These are phyloP conservation scores for Vanessa cardui DNA, from an alignment of 2,888 invertebrate species.

Conservation along the genomic window DNA sequence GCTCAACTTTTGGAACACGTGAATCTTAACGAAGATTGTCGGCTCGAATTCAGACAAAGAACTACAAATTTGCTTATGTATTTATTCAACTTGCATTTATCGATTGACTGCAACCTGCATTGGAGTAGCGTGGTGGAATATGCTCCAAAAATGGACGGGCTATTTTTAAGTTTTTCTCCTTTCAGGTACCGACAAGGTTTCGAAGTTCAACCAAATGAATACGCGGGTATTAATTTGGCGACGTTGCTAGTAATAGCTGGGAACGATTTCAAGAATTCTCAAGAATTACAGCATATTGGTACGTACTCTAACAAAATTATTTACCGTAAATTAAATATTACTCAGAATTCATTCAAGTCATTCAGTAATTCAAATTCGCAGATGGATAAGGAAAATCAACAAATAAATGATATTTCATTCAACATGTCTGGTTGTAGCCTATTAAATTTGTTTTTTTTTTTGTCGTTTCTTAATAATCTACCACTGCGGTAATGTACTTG, in stretches of 20 bases:
- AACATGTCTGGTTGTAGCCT: not conserved
- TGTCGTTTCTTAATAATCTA: not conserved
- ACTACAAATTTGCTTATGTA: no score
- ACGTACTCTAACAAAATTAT: not conserved
- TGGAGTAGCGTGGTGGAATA: no score
- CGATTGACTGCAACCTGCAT: no score
- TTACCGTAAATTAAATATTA: conserved; percentile 8
- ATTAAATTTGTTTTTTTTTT: conserved; percentile 1
- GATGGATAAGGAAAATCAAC: conserved; percentile 1
- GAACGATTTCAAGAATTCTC: conserved; percentile 95
- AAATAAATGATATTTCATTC: conserved; percentile 2
- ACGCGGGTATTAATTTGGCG: conserved; percentile 99
- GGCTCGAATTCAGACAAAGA: no score
- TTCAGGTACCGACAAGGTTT: conserved; percentile 95
- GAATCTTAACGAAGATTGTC: no score
- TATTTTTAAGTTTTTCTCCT: conserved; percentile 21
- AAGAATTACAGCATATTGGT: conserved; percentile 95
- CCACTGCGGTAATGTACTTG: not conserved
- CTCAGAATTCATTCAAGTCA: not conserved
- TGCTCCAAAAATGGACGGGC: no score
- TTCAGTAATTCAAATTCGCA: not conserved
- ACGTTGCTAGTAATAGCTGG: conserved; percentile 98
- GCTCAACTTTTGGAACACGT: no score
- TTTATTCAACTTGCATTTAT: no score
- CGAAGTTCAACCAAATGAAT: conserved; percentile 99